phyloP scores from a whole-genome alignment of 2,797 vertebrate genomes.

The Falco naumanni region DNA sequence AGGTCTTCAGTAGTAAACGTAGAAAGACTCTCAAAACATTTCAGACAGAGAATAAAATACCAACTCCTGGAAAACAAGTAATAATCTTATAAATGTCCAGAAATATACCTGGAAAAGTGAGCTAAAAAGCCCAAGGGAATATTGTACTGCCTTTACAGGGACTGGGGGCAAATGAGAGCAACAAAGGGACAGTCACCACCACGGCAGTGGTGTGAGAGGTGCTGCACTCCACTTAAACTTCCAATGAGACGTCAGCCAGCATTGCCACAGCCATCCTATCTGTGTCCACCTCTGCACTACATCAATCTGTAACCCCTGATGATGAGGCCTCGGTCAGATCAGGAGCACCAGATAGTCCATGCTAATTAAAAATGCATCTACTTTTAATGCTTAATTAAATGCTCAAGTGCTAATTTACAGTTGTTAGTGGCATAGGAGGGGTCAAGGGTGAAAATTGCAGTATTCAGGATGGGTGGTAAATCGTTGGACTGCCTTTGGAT shows the following conservation, averaged over 20 bases:
- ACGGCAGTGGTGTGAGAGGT: rapidly evolving
- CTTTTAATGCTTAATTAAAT: background rate
- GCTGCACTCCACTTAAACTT: background rate
- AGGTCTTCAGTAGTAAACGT: background rate
- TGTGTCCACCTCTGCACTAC: background rate
- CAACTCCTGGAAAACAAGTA: background rate
- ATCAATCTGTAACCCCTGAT: rapidly evolving
- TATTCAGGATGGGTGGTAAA: background rate
- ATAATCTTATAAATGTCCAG: background rate
- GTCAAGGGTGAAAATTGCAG: background rate
- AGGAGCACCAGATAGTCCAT: background rate
- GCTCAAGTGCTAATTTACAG: background rate
- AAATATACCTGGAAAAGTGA: background rate
- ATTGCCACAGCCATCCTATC: background rate
- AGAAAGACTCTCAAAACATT: background rate
- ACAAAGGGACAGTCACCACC: background rate
- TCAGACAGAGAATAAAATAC: background rate
- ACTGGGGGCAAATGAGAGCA: background rate
- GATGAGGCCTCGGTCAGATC: rapidly evolving
- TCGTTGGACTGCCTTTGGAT: background rate
- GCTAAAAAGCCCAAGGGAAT: background rate
- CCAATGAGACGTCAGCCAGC: rapidly evolving
- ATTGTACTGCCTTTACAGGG: background rate
- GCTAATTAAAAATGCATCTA: background rate
- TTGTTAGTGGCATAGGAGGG: background rate